Conservation (phyloP, 1,140 invertebrate species). For the Aleiodes sp. region DNA sequence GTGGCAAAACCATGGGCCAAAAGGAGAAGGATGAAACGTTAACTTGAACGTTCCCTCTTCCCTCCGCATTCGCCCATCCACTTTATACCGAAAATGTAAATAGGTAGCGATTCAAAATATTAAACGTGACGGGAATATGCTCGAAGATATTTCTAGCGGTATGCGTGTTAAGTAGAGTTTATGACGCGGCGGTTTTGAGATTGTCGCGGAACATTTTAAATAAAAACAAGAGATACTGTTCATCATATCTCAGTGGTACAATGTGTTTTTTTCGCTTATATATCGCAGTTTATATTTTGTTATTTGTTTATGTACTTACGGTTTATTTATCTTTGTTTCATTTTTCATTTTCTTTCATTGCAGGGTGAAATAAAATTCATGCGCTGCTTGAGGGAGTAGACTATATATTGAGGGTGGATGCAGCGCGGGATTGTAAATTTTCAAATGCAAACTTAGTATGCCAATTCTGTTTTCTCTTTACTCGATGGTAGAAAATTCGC, state of each 20-base stretch:
- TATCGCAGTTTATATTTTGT: no score
- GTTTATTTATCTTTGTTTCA: neutral
- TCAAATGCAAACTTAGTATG: constrained; percentile 21
- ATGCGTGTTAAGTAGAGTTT: constrained; percentile 9
- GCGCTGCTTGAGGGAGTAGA: neutral
- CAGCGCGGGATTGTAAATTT: constrained; percentile 2
- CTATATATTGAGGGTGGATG: constrained; percentile 3
- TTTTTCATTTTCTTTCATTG: neutral
- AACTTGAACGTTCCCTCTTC: constrained; percentile 4
- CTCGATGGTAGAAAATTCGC: neutral
- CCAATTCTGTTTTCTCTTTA: constrained; percentile 10
- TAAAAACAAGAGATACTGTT: no score
- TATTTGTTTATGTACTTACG: no score
- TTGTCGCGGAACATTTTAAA: neutral
- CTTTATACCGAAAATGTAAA: constrained; percentile 35
- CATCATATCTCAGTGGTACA: no score
- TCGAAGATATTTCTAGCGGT: neutral
- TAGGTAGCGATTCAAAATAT: constrained; percentile 32
- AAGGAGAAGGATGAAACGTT: neutral
- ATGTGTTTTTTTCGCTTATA: no score
- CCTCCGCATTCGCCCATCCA: no score
- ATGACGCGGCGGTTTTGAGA: neutral
- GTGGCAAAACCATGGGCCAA: neutral
- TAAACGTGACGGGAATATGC: constrained; percentile 32
- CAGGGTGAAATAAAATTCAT: neutral